These are phyloP conservation scores for Aphodius sticticus DNA, from an alignment of 2,888 invertebrate genomes.

Conservation along the genomic window DNA sequence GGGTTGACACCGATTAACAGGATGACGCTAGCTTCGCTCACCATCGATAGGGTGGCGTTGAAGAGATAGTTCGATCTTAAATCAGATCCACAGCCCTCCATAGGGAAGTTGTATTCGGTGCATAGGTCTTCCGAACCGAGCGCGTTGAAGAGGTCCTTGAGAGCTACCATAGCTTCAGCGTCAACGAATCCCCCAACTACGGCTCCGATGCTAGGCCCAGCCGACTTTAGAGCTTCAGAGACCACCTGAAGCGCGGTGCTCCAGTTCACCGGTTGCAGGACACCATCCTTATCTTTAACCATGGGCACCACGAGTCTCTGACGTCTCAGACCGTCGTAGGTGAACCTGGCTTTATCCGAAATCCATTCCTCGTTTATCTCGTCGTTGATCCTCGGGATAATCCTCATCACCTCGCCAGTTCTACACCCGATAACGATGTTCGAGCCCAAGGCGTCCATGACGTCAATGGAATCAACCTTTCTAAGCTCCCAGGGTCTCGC, in stretches of 20 bases:
- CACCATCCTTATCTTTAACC: slow-evolving; percentile 62
- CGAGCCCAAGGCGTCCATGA: slow-evolving; percentile 36
- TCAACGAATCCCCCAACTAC: slow-evolving; percentile 16
- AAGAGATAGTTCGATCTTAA: slow-evolving; percentile 12
- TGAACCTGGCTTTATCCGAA: slow-evolving; percentile 72
- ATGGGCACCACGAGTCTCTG: slow-evolving; percentile 70
- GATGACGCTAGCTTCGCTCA: slow-evolving; percentile 10
- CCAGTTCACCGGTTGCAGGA: slow-evolving; percentile 66
- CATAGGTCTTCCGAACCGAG: slow-evolving; percentile 17
- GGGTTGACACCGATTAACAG: slow-evolving; percentile 18
- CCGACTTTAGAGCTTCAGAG: background rate
- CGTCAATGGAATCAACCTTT: slow-evolving; percentile 36
- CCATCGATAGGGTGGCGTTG: slow-evolving; percentile 6
- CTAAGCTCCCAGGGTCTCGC: slow-evolving; percentile 40
- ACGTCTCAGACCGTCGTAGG: slow-evolving; percentile 72
- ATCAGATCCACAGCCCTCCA: slow-evolving; percentile 18
- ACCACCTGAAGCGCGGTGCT: slow-evolving; percentile 62
- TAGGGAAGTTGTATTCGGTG: slow-evolving; percentile 22
- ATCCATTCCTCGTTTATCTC: slow-evolving; percentile 61
- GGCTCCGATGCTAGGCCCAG: slow-evolving; percentile 7
- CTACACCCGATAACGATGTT: slow-evolving; percentile 37
- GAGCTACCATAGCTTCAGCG: slow-evolving; percentile 18
- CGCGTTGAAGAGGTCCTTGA: slow-evolving; percentile 18
- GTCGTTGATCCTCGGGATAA: slow-evolving; percentile 39
- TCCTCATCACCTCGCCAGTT: slow-evolving; percentile 38